Percentiles rank a stretch among this genome's conserved stretches.
Conservation (phyloP, 1,140 invertebrate species). For the Apis laboriosa region DNA sequence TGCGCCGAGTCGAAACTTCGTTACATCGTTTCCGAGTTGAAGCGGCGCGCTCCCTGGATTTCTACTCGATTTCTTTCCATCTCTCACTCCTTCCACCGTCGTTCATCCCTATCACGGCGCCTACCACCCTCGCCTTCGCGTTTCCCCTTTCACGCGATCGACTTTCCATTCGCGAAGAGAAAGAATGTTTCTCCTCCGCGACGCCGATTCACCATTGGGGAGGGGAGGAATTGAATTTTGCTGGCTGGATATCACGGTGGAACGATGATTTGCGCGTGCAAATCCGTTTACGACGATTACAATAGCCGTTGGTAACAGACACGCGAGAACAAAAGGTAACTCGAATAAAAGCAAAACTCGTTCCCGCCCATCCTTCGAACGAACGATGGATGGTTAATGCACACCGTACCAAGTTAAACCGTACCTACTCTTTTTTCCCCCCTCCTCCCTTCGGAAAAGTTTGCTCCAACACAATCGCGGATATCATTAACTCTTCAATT, state of each 20-base stretch:
- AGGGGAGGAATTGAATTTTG: conserved; percentile 56
- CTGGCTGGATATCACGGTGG: conserved; percentile 33
- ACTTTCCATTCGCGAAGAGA: conserved; percentile 44
- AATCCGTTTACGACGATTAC: conserved; percentile 57
- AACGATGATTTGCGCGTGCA: conserved; percentile 61
- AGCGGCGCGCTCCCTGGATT: conserved; percentile 55
- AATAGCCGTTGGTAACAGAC: conserved; percentile 51
- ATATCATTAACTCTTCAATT: conserved; percentile 5
- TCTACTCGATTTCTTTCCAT: conserved; percentile 43
- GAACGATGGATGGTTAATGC: background rate
- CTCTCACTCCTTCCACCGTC: background rate
- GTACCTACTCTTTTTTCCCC: background rate
- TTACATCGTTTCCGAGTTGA: conserved; percentile 70
- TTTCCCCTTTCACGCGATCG: conserved; percentile 23
- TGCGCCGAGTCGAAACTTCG: conserved; percentile 65
- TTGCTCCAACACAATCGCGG: background rate
- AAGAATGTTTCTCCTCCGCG: conserved; percentile 47
- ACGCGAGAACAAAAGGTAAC: conserved; percentile 49
- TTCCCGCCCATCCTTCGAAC: background rate
- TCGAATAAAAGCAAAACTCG: conserved; percentile 27
- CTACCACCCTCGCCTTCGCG: background rate
- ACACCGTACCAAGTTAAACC: background rate
- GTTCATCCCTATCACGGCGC: background rate
- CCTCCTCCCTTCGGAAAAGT: background rate
- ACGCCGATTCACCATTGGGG: background rate